These are phyloP conservation scores for Papilio aristodemus DNA, from an alignment of 1,140 invertebrate genomes.

Conservation along the genomic window DNA sequence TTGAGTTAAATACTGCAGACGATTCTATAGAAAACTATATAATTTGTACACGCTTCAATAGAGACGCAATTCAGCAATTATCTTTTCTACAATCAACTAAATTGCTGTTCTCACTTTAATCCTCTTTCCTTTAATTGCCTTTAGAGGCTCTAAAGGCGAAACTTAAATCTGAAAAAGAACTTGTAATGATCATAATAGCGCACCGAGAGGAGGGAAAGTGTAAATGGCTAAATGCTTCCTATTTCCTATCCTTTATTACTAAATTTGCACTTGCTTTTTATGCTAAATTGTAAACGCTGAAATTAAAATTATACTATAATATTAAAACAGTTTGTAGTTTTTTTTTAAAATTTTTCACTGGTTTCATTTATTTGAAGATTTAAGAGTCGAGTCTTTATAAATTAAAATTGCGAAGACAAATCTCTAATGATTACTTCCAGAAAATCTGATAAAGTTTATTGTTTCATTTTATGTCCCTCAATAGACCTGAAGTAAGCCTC, in stretches of 20 bases:
- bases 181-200: constrained; percentile 31
- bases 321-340: not conserved
- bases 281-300: not conserved
- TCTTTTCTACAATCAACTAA: constrained; percentile 33
- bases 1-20: constrained; percentile 25
- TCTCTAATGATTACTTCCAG: no score
- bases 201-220: constrained; percentile 25
- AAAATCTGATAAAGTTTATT: no score
- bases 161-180: constrained; percentile 32
- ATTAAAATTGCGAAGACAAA: no score
- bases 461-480: no score
- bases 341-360: not conserved
- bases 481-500: no score
- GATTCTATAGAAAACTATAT: constrained; percentile 24
- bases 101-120: constrained; percentile 34
- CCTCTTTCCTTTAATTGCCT: constrained; percentile 31
- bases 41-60: constrained; percentile 30
- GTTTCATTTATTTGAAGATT: no score
- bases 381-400: no score
- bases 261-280: constrained; percentile 21
- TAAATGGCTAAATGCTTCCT: constrained; percentile 31
- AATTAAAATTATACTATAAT: not conserved
- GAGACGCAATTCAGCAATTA: constrained; percentile 34
- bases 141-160: constrained; percentile 33
- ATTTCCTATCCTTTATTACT: constrained; percentile 31